Conservation (phyloP, 2,797 vertebrate genomes). For the Oreortyx pictus region DNA sequence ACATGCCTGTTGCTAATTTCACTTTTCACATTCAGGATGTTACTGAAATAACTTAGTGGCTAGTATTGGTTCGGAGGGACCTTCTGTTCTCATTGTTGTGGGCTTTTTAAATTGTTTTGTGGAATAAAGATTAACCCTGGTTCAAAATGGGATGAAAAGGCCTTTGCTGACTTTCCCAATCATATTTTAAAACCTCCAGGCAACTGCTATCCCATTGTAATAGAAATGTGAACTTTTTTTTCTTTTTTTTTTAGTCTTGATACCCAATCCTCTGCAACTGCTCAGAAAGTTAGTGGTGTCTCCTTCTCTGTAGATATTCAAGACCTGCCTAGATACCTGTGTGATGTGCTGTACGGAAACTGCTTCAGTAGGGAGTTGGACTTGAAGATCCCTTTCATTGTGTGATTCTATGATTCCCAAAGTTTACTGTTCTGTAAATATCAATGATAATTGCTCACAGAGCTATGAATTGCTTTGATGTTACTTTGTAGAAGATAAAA, state of each 20-base stretch:
- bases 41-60: background rate
- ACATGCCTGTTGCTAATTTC: background rate
- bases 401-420: no score
- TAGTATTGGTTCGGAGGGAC: background rate
- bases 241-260: background rate
- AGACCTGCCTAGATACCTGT: no score
- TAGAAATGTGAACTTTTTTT: background rate
- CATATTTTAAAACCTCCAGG: background rate
- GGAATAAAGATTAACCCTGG: background rate
- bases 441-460: background rate
- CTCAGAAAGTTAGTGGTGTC: no score
- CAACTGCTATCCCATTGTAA: background rate
- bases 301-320: no score
- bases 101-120: background rate
- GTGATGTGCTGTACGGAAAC: no score
- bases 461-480: background rate
- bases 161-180: background rate
- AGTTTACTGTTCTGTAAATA: no score
- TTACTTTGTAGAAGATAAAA: background rate
- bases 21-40: background rate
- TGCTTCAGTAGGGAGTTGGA: no score
- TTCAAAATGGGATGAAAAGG: background rate
- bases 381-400: no score
- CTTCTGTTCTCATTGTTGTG: background rate
- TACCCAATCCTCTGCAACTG: background rate